Base-by-base conservation (phyloP, 2,797 vertebrate genomes). In the Pagetopsis macropterus region DNA sequence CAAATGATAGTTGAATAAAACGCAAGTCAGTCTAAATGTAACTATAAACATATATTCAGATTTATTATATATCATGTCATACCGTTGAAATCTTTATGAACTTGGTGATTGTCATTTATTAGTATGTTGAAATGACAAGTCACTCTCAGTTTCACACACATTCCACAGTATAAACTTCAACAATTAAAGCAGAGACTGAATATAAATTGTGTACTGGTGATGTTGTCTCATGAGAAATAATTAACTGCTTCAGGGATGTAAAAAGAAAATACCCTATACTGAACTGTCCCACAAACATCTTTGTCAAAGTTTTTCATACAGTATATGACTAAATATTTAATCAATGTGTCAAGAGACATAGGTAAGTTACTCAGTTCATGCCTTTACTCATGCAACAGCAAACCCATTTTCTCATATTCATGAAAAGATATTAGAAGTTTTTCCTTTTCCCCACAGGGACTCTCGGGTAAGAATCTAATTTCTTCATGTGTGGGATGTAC, bases 311-410 rank as follows among this genome's bases (percentile, higher is more conserved):
- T 37, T 37, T 37, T 9, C 33, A 37, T 37, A 37, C 33, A 37
- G 33, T 37, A 37, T 7, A 37, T 37, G 33, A 37, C 33, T 37
- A 37, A 9, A 17, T 58, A 87, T 87, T 89, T 90, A 19, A 90
- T 88, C 45, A 65, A 37, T 40, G 65, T 63, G 77, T 84, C 75
- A 3, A 71, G 78, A 88, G 77, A 87, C 75, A 79, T 73, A 90
- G 69, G 74, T 86, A 33, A 68, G 40, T 44, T 51, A 3, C 43
- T 72, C 31, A 52, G 43, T 50, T 73, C 27, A 43, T 61, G 54
- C 45, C 57, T 64, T 41, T 21, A 14, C 45, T 81, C 59, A 82
- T 8, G 65, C 67, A 76, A 72, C 37, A 65, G 27, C 58, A 70
- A 44, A 33, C n/a, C 37, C 10, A 9, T 67, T 67, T 49, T 31